Base-by-base conservation (phyloP, 2,797 vertebrate species). In the Eospalax fontanierii region DNA sequence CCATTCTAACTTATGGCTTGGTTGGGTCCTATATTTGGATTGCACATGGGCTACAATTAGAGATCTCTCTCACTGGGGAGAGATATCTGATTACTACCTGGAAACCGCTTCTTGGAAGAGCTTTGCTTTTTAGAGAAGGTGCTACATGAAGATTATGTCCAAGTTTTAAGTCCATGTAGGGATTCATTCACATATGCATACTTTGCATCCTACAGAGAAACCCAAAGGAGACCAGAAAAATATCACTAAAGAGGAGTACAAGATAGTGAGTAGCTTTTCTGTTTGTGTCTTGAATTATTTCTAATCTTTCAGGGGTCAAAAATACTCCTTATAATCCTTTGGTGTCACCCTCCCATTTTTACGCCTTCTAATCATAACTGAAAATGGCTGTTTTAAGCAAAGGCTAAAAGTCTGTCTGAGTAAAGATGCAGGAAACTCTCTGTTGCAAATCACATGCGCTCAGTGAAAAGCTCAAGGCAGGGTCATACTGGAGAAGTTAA, bases 221-320 rank as follows among this genome's bases (percentile, higher is more conserved):
- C 14, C 35, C 22, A 40, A n/a, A 65, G 2, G 54, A 68, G 4
- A 78, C 40, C 40, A 78, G 30, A 54, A 50, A 43, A 79, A 1
- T 40, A 10, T 35, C 26, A 57, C 43, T 38, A 71, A 93, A 35
- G 12, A 71, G 61, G 4, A 89, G 1, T 22, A 30, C 8, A 26
- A 28, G n/a, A 11, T 9, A 9, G 14, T 22, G 10, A 4, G 30
- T 2, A 40, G 43, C 12, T n/a, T 79, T 95, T 68, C 11, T 79
- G 24, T 71, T 1, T 70, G 40, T 26, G 18, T 81, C 40, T 63
- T 93, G 15, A 93, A 70, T 76, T 90, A 84, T 75, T 88, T 89
- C 33, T 87, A 73, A 86, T 87, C 38, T 4, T 4, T 38, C 50
- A 5, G 6, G 33, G 12, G 38, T 70, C 57, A 83, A 87, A 90